Evolutionary conservation across 2,888 invertebrate species (phyloP).

Genomic region (Aphidoletes aphidimyza): DNA sequence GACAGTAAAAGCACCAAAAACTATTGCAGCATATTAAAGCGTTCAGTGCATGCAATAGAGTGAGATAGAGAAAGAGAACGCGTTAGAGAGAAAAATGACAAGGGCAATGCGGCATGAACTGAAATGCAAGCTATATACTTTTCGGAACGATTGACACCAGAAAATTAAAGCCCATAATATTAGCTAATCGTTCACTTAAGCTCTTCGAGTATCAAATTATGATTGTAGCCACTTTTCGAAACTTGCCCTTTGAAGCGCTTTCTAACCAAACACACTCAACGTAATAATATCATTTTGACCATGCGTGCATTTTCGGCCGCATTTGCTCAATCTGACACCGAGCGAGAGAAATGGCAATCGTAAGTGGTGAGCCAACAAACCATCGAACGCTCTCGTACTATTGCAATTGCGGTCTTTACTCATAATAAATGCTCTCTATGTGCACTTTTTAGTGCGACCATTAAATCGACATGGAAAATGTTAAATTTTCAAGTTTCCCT

Average conservation of each 20-base stretch:
- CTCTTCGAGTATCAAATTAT: slow-evolving; percentile 29
- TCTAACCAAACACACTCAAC: background rate
- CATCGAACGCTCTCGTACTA: background rate
- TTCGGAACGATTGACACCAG: slow-evolving; percentile 24
- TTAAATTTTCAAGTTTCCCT: background rate
- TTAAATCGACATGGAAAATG: slow-evolving; percentile 4
- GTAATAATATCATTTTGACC: too few species aligned
- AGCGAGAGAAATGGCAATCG: too few species aligned
- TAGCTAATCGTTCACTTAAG: slow-evolving; percentile 44
- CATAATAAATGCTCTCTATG: slow-evolving; percentile 1
- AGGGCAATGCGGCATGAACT: background rate
- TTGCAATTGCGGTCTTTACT: slow-evolving; percentile 8
- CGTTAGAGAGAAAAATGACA: background rate
- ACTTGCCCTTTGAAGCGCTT: background rate
- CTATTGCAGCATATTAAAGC: background rate
- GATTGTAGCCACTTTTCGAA: slow-evolving; percentile 21
- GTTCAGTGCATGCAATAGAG: too few species aligned
- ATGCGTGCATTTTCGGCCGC: too few species aligned
- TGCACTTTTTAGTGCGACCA: slow-evolving; percentile 16
- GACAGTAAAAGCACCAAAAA: slow-evolving; percentile 7
- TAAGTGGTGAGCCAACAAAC: too few species aligned
- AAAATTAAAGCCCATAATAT: background rate
- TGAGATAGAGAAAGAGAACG: background rate
- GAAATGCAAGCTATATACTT: background rate
- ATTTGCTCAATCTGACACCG: background rate